Base-by-base conservation (phyloP, 2,888 invertebrate species). In the Parnassius orleans region DNA sequence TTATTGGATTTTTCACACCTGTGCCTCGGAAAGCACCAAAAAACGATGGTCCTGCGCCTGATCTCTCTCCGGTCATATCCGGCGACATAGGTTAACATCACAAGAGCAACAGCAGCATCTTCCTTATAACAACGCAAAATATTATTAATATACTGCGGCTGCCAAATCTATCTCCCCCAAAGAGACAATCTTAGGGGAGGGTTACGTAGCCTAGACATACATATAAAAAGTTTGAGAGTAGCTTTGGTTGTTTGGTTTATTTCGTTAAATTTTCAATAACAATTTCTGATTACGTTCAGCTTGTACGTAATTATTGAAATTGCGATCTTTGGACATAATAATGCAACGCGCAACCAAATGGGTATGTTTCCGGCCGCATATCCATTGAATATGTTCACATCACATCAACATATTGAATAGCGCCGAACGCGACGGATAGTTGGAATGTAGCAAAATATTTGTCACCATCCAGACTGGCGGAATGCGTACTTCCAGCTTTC, bases 371-470 rank as follows among this genome's bases (percentile, higher is more conserved):
- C 15, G 52, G 51, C 54, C 61, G 50, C 55, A 54, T n/a, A 48
- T 59, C 55, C 44, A 48, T 61, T 14, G 54, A 47, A 54, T 60
- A 43, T 48, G 54, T 54, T 54, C 33, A 46, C 59, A 46, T 46
- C 41, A 47, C 33, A 57, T 61, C 52, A 47, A 48, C 19, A 46
- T 61, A 61, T 64, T 65, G 64, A 65, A 66, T 63, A 51, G 63
- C 46, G n/a, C 19, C 19, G 46, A 51, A 52, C 41, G 51, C 55
- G 46, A 56, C 44, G 2, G 57, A 58, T 59, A 53, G 60, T 63
- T 42, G 63, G 63, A 55, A 67, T 70, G 58, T 63, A 58, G 46
- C 65, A 57, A 66, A 68, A 70, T 70, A 68, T 70, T 70, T 70
- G 70, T 70, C 66, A 61, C 64, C 59, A 63, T 61, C 60, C 59